A percentile compares a stretch with the other conserved stretches of the same genome.
Evolutionary conservation across 2,888 invertebrate species (phyloP).

Genomic region (Cerastis rubricosa): DNA sequence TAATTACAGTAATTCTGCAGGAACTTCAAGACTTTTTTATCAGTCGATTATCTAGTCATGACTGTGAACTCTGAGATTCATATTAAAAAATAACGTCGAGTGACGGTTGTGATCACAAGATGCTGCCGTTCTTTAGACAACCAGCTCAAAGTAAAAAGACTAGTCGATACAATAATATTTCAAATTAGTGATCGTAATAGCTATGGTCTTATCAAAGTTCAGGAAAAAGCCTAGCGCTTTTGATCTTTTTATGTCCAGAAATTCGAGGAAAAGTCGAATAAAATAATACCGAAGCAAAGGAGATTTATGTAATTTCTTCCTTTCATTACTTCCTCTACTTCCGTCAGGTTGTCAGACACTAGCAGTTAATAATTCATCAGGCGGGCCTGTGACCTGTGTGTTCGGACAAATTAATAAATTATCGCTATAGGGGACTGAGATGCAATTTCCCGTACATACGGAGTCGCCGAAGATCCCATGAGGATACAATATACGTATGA

Average conservation of each 20-base stretch:
- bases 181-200: not conserved
- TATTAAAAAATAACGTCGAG: not conserved
- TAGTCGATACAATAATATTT: not conserved
- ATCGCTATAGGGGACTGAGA: conserved; percentile 71
- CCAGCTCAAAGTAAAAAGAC: not conserved
- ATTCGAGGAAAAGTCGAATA: not conserved
- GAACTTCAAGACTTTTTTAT: not conserved
- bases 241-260: not conserved
- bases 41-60: not conserved
- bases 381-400: conserved; percentile 42
- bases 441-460: conserved; percentile 76
- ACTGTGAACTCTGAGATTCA: not conserved
- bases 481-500: conserved; percentile 57
- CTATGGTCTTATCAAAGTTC: not conserved
- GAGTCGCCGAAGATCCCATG: conserved; percentile 62
- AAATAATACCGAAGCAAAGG: conserved; percentile 31
- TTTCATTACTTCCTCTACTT: conserved; percentile 39
- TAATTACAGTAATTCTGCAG: not conserved
- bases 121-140: not conserved
- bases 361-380: conserved; percentile 62
- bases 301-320: conserved; percentile 34
- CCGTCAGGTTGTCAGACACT: conserved; percentile 50
- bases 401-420: conserved; percentile 80
- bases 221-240: not conserved
- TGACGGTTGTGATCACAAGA: not conserved